These are phyloP conservation scores for Cotesia typhae DNA, from an alignment of 1,140 invertebrate species.

Conservation along the genomic window DNA sequence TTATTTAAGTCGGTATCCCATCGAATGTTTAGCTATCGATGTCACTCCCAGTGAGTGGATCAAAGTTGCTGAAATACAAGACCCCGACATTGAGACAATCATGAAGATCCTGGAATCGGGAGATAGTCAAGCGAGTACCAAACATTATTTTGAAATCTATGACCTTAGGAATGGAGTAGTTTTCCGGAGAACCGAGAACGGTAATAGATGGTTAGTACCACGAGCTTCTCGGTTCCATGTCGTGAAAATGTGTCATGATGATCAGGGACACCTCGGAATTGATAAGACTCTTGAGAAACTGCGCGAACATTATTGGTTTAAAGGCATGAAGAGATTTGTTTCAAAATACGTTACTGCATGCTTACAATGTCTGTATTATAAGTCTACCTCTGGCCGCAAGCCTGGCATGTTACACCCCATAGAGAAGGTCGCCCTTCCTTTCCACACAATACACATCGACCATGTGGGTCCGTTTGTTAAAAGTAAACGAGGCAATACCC, in stretches of 20 bases:
- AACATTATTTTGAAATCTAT: constrained; percentile 36
- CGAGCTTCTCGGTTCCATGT: constrained; percentile 45
- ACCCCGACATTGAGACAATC: too few relatives aligned
- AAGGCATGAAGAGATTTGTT: constrained; percentile 41
- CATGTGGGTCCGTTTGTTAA: constrained; percentile 46
- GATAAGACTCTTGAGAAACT: constrained; percentile 46
- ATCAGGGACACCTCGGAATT: constrained; percentile 44
- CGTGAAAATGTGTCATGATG: constrained; percentile 50
- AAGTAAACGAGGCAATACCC: constrained; percentile 40
- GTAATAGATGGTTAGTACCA: constrained; percentile 48
- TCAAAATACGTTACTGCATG: constrained; percentile 41
- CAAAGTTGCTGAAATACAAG: too few relatives aligned
- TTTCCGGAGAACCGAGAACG: constrained; percentile 40
- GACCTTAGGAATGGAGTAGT: constrained; percentile 37
- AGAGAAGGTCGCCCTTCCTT: constrained; percentile 45
- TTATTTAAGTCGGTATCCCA: too few relatives aligned
- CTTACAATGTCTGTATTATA: constrained; percentile 40
- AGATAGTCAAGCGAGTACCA: constrained; percentile 17
- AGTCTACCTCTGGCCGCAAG: constrained; percentile 28
- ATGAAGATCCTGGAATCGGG: constrained; percentile 28
- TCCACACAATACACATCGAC: constrained; percentile 52
- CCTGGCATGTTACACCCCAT: constrained; percentile 44
- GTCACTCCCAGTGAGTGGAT: too few relatives aligned
- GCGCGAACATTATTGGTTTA: constrained; percentile 47
- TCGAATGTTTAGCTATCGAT: too few relatives aligned